A percentile compares a stretch with the other conserved stretches of the same genome.
phyloP scores from a whole-genome alignment of 2,888 invertebrate genomes.

The Carcina quercana region DNA sequence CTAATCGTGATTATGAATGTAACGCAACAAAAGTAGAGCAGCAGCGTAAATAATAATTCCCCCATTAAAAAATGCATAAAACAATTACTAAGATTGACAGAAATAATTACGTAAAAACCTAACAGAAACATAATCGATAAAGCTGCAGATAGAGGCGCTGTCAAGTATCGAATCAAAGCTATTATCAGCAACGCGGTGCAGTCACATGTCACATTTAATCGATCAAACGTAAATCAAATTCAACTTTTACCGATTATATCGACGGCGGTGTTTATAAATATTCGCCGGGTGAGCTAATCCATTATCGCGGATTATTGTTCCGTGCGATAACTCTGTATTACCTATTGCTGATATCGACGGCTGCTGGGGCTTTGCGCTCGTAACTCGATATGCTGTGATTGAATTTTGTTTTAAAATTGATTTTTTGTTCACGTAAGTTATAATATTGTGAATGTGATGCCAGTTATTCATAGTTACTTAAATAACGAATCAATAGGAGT shows the following conservation, averaged over 20 bases:
- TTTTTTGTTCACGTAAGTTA: neutral
- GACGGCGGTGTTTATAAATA: constrained; percentile 67
- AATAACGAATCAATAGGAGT: no score
- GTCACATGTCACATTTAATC: constrained; percentile 20
- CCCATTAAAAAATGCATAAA: no score
- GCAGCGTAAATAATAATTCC: no score
- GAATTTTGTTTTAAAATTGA: constrained; percentile 15
- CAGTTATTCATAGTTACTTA: no score
- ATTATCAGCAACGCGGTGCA: no score
- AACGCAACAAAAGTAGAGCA: no score
- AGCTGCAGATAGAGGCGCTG: no score
- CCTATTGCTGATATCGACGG: constrained; percentile 32
- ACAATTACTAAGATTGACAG: no score
- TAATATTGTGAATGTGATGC: neutral
- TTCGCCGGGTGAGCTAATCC: constrained; percentile 58
- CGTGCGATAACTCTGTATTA: constrained; percentile 54
- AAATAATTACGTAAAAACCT: no score
- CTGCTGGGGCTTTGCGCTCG: constrained; percentile 1
- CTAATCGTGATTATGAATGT: no score
- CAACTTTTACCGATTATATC: constrained; percentile 41
- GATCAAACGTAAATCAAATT: constrained; percentile 37
- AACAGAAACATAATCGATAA: no score
- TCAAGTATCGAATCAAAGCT: no score
- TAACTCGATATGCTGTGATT: constrained; percentile 13
- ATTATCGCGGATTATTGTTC: constrained; percentile 68